Evolutionary conservation across 23 tunicate species (phyloP).

Genomic region (Ascidia mentula): DNA sequence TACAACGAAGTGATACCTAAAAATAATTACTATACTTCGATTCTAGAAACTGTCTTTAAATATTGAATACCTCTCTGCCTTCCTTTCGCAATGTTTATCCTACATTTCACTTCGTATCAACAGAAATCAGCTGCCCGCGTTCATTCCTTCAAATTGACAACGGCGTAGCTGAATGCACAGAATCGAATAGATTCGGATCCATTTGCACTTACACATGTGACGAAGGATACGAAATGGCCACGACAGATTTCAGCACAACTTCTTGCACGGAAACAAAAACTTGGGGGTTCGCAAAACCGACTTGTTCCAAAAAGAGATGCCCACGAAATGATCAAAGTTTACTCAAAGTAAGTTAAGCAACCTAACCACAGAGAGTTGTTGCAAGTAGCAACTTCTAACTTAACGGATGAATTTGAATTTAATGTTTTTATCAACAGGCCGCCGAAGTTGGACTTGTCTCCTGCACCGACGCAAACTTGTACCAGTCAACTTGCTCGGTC

Average conservation of each 20-base stretch:
- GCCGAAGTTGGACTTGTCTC: slow-evolving; percentile 26
- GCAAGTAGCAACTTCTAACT: too few species aligned
- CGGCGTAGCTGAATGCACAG: slow-evolving; percentile 42
- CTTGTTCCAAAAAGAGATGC: slow-evolving; percentile 67
- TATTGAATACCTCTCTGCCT: too few species aligned
- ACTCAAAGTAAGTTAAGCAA: slow-evolving; percentile 39
- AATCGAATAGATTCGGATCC: slow-evolving; percentile 43
- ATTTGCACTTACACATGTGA: slow-evolving; percentile 60
- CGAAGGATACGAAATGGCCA: slow-evolving; percentile 62
- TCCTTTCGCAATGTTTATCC: too few species aligned
- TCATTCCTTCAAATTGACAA: slow-evolving; percentile 26
- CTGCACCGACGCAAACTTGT: slow-evolving; percentile 47
- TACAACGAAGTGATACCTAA: too few species aligned
- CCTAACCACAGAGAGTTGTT: too few species aligned
- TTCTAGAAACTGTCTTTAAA: too few species aligned
- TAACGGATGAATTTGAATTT: too few species aligned
- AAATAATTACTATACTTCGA: too few species aligned
- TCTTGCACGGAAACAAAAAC: slow-evolving; percentile 40
- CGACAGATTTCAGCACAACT: slow-evolving; percentile 1
- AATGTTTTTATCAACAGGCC: too few species aligned
- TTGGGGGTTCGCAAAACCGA: slow-evolving; percentile 65
- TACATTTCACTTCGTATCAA: neutral
- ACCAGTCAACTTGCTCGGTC: slow-evolving; percentile 48
- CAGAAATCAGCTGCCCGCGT: slow-evolving; percentile 35
- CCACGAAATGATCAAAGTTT: slow-evolving; percentile 28